phyloP scores from a whole-genome alignment of 2,888 invertebrate species.

The Oithona nana region DNA sequence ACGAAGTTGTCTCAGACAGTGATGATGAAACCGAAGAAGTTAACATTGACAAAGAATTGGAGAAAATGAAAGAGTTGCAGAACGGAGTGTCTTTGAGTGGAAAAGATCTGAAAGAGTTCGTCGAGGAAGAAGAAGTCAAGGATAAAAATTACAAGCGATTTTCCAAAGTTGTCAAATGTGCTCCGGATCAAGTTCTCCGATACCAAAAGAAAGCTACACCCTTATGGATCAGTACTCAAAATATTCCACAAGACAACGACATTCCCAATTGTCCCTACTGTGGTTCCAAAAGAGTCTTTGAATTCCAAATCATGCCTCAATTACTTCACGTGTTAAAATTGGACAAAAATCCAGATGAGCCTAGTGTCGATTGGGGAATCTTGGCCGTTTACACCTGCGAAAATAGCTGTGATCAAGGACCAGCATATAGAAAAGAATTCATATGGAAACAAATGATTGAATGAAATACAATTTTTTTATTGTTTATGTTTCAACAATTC shows the following conservation, averaged over 20 bases:
- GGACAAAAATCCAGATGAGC: conserved; percentile 33
- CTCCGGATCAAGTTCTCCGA: conserved; percentile 52
- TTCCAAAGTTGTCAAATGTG: neutral
- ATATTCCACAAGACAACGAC: conserved; percentile 31
- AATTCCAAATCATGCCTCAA: conserved; percentile 81
- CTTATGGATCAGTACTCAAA: conserved; percentile 55
- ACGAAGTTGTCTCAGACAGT: neutral
- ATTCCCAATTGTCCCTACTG: conserved; percentile 58
- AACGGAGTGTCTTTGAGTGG: neutral
- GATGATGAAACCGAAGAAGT: conserved; percentile 38
- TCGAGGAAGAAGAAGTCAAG: neutral
- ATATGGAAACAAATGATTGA: conserved; percentile 52
- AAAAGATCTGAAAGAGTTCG: neutral
- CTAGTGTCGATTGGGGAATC: conserved; percentile 72
- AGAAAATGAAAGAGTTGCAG: conserved; percentile 28
- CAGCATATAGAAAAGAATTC: conserved; percentile 53
- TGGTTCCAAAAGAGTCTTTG: conserved; percentile 55
- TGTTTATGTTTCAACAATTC: neutral
- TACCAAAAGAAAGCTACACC: conserved; percentile 59
- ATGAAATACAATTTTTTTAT: neutral
- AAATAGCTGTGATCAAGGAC: conserved; percentile 42
- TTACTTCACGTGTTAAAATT: conserved; percentile 47
- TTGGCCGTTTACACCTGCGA: conserved; percentile 67
- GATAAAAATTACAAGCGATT: conserved; percentile 3
- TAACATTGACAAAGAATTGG: conserved; percentile 43